These are phyloP conservation scores for Drosophila robusta DNA, from an alignment of 2,888 invertebrate genomes.

Conservation along the genomic window DNA sequence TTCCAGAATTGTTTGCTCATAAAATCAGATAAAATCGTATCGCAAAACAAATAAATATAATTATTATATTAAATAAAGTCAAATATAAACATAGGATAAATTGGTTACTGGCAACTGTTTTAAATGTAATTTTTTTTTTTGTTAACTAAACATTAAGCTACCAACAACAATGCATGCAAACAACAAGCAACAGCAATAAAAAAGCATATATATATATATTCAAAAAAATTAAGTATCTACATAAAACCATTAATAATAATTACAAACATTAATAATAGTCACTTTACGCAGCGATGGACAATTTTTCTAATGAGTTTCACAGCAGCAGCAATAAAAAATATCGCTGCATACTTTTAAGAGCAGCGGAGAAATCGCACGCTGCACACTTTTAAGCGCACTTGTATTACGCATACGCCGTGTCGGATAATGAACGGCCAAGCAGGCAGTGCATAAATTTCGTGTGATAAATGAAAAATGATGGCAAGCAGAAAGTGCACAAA, in stretches of 20 bases:
- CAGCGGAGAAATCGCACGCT: constrained; percentile 20
- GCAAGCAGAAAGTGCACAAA: constrained; percentile 30
- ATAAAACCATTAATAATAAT: constrained; percentile 32
- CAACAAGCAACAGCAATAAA: constrained; percentile 50
- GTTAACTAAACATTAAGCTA: constrained; percentile 42
- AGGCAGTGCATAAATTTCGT: constrained; percentile 71
- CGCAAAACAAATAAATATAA: constrained; percentile 9
- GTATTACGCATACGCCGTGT: constrained; percentile 54
- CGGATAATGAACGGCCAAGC: constrained; percentile 53
- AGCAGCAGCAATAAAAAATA: constrained; percentile 10
- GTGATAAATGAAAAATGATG: constrained; percentile 74
- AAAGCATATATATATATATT: constrained; percentile 18
- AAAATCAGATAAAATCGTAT: constrained; percentile 7
- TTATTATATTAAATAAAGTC: constrained; percentile 25
- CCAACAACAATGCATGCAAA: constrained; percentile 45
- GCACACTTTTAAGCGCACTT: constrained; percentile 51
- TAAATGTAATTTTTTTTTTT: constrained; percentile 33
- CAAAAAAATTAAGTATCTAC: constrained; percentile 19
- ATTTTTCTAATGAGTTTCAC: constrained; percentile 71
- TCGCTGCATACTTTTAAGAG: constrained; percentile 46
- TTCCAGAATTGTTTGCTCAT: constrained; percentile 58
- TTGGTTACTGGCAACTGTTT: constrained; percentile 38
- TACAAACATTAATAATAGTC: constrained; percentile 41
- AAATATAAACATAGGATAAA: constrained; percentile 22
- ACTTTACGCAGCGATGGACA: constrained; percentile 48